A percentile compares a stretch with the other conserved stretches of the same genome.
phyloP scores from a whole-genome alignment of 2,113 vertebrate genomes.

The Oophaga pumilio region DNA sequence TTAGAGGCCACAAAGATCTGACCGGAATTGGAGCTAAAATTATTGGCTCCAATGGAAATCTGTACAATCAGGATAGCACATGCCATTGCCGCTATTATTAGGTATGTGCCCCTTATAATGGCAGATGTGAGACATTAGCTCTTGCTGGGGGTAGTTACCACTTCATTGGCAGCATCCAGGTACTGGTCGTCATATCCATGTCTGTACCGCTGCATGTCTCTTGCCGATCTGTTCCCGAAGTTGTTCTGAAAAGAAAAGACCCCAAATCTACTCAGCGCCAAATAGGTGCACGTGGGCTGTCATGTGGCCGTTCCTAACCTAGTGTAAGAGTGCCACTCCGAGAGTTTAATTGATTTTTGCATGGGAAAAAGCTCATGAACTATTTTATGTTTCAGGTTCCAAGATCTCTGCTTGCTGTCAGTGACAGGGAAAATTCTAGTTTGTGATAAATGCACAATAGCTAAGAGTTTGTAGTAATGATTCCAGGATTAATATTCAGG shows the following conservation, averaged over 20 bases:
- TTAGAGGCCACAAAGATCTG: not conserved
- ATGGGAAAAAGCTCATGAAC: too few species aligned
- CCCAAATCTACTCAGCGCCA: not conserved
- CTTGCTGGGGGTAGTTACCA: not conserved
- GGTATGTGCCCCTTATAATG: not conserved
- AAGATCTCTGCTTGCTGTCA: not conserved
- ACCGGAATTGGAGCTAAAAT: not conserved
- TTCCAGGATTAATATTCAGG: not conserved
- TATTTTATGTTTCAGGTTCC: not conserved
- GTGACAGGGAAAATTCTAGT: not conserved
- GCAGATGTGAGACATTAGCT: not conserved
- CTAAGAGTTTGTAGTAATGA: not conserved
- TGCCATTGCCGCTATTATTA: not conserved
- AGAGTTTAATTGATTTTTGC: too few species aligned
- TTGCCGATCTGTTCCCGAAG: not conserved
- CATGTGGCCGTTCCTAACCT: not conserved
- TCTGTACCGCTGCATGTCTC: slow-evolving; percentile 32
- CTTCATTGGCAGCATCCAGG: too few species aligned
- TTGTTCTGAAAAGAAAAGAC: not conserved
- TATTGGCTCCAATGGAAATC: not conserved
- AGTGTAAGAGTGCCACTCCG: not conserved
- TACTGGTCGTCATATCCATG: not conserved
- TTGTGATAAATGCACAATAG: not conserved
- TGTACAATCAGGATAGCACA: not conserved
- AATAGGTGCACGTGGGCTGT: not conserved